Evolutionary conservation across 2,113 vertebrate genomes (phyloP), one percentile per base, ranked within the genome.

Genomic region (Laterallus jamaicensis): DNA sequence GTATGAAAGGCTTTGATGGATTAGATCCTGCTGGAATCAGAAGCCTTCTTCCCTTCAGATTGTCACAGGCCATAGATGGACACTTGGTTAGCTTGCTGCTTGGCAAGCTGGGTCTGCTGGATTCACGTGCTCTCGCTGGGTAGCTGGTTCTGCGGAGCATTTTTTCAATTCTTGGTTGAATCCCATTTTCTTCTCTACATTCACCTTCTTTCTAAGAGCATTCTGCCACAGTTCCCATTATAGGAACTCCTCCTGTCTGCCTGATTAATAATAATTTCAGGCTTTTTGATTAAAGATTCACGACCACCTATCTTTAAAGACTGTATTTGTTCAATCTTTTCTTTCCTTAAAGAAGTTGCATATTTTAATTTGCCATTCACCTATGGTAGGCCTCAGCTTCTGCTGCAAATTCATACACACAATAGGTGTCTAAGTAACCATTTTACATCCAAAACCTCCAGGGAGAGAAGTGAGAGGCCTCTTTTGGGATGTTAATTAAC

Each of bases 401-500:
- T 86, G 25, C 64, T 78, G 60, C 56, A 90, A 94, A 93, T 85
- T 78, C 78, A 87, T 94, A 76, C 31, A 89, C 37, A 87, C 88
- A 96, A 82, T 91, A 93, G 84, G 86, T 91, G 82, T 94, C 92
- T 82, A 93, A 95, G 93, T 93, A 97, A 96, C 91, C 88, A 85
- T 93, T 94, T 86, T 91, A 68, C 86, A 63, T 89, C 78, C 62
- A 76, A 92, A 93, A 82, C 58, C 91, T 94, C 75, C 56, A 28
- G 77, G 86, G 91, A 93, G 32, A 93, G 52, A 82, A 82, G 81
- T 87, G 84, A 92, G 88, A 95, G 70, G 70, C 70, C 55, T 15
- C 95, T 89, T 96, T 96, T 95, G 95, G 93, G 89, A 96, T 96
- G 92, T 87, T 96, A 96, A 97, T 96, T 97, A 96, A 80, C 94